Evolutionary conservation across 2,797 vertebrate species (phyloP).

Genomic region (Pyrocephalus nanus): DNA sequence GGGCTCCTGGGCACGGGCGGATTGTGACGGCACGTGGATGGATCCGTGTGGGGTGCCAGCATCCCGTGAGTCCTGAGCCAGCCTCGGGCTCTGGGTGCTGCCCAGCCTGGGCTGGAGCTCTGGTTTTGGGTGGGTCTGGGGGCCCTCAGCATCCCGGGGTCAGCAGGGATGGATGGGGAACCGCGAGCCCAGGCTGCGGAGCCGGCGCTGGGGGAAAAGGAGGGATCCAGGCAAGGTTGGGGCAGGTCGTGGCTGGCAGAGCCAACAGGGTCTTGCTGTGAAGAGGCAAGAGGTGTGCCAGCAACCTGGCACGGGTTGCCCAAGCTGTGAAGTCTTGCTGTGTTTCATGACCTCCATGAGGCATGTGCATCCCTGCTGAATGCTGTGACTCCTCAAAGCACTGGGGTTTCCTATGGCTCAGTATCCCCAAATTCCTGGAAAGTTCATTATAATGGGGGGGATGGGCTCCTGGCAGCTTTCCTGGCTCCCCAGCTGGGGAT

Average conservation of each 20-base stretch:
- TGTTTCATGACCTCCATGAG: not conserved
- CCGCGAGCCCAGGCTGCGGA: fast-evolving
- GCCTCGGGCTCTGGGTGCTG: not conserved
- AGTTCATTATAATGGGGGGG: not conserved
- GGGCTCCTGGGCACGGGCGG: constrained; percentile 19
- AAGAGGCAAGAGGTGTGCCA: too few relatives aligned
- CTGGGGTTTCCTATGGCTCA: fast-evolving
- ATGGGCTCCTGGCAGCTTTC: not conserved
- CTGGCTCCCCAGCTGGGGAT: not conserved
- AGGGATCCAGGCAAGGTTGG: not conserved
- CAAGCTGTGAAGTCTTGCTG: too few relatives aligned
- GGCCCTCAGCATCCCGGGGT: not conserved
- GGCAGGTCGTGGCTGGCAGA: not conserved
- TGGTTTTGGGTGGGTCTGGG: not conserved
- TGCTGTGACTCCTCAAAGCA: not conserved
- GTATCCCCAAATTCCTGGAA: not conserved
- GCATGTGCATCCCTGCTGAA: not conserved
- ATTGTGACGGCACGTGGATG: not conserved
- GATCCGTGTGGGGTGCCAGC: not conserved
- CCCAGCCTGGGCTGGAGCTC: not conserved
- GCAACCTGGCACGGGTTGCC: too few relatives aligned
- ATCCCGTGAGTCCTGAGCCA: not conserved
- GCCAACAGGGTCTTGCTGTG: fast-evolving
- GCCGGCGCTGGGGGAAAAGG: not conserved
- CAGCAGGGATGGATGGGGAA: not conserved